Evolutionary conservation across 2,797 vertebrate genomes (phyloP), one percentile per base, ranked within the genome.

Genomic region (Liparis tanakae): DNA sequence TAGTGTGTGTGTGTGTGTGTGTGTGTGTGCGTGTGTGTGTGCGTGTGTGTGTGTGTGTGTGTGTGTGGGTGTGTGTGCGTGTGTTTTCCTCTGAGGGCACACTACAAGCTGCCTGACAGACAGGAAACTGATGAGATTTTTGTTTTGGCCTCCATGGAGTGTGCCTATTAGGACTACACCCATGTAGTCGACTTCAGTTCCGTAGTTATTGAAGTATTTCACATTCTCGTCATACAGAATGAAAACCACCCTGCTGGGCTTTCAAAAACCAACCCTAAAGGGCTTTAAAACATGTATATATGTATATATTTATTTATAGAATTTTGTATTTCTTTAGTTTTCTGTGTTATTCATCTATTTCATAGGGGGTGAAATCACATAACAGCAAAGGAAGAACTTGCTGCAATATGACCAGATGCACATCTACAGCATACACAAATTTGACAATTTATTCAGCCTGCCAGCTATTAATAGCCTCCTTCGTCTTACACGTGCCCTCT

Each of bases 401-500:
- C 25, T 68, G 33, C 74, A 79, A 84, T 48, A 76, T 48, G 33
- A 13, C 60, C 10, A 61, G 54, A 43, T 18, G 17, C n/a, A 55
- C 44, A 55, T 66, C 61, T 43, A 61, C 25, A 30, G 25, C 25
- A 30, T 70, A 78, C 53, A 74, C 36, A 70, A 67, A 54, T 76
- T 39, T 71, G 62, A 82, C 73, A 79, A 83, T 55, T 76, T 82
- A 79, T 82, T 81, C 78, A 81, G 67, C 59, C 53, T 18, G 73
- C 74, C 55, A n/a, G 70, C 78, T 87, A 90, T 88, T 83, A 85
- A 88, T 84, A 88, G 57, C 72, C 12, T 44, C 39, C 44, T 65
- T 70, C 66, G 68, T 82, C 67, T 75, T 75, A 39, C 67, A 54
- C 50, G 10, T 70, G 34, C 51, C 79, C 86, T 84, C 80, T 58